Conservation (phyloP, 92 coral and sea anemone species). For the Anthopleura xanthogrammica region DNA sequence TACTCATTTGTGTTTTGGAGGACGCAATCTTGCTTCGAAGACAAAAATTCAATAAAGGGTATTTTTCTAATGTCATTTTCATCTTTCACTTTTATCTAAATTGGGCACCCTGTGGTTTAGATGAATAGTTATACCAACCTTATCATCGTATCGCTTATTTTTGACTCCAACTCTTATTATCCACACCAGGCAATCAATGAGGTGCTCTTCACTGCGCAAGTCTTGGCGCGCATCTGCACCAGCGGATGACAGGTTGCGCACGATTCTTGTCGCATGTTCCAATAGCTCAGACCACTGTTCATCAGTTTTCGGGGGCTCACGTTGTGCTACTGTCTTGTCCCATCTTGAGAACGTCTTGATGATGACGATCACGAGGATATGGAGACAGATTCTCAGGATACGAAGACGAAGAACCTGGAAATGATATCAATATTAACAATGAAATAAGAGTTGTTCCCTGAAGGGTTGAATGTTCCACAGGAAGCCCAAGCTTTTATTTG, state of each 20-base stretch:
- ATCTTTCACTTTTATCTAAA: no score
- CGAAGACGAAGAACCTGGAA: conserved; percentile 72
- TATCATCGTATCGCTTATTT: conserved; percentile 61
- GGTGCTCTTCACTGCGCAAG: conserved; percentile 79
- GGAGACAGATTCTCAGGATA: conserved; percentile 80
- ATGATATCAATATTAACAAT: not conserved
- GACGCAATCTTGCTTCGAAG: no score
- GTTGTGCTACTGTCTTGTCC: conserved; percentile 78
- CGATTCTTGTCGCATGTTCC: conserved; percentile 83
- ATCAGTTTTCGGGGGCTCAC: conserved; percentile 59
- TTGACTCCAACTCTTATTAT: conserved; percentile 70
- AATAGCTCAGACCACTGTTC: conserved; percentile 80
- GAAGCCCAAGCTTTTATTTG: no score
- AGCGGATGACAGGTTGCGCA: conserved; percentile 93
- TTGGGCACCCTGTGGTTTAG: no score
- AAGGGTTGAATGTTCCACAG: no score
- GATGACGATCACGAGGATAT: conserved; percentile 76
- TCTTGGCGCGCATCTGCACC: conserved; percentile 89
- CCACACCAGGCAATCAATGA: conserved; percentile 88
- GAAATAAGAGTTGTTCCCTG: not conserved
- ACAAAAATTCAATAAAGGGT: no score
- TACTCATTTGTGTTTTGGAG: no score
- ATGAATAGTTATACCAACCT: conserved; percentile 23
- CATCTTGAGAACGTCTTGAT: conserved; percentile 88
- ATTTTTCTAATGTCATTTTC: no score